A percentile compares a stretch with the other conserved stretches of the same genome.
phyloP scores from a whole-genome alignment of 2,888 invertebrate species.

The Boloria euphrosyne region DNA sequence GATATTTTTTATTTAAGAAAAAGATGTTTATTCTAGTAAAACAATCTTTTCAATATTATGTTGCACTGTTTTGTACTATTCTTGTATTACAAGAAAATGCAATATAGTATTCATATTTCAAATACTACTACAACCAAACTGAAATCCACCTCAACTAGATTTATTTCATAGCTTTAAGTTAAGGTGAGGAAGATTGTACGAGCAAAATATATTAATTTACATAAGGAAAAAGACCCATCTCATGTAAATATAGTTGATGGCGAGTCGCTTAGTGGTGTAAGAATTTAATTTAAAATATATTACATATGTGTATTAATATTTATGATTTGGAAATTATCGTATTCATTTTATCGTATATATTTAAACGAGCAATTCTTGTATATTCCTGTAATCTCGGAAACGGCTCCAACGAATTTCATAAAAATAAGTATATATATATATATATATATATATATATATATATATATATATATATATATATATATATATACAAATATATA shows the following conservation, averaged over 20 bases:
- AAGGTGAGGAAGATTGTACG: not conserved
- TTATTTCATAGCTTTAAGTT: conserved; percentile 20
- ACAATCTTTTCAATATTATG: conserved; percentile 19
- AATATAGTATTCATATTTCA: conserved; percentile 40
- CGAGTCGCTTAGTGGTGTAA: not conserved
- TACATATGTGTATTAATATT: too few species aligned
- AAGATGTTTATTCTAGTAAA: conserved; percentile 1
- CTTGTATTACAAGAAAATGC: conserved; percentile 14
- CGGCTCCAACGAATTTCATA: too few species aligned
- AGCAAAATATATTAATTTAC: too few species aligned
- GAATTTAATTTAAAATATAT: too few species aligned
- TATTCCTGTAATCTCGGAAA: too few species aligned
- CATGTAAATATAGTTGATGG: conserved; percentile 25
- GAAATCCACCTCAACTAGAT: conserved; percentile 69
- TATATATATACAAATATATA: too few species aligned
- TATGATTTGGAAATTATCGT: too few species aligned
- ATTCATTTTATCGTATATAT: too few species aligned
- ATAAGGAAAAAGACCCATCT: conserved; percentile 3
- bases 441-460: too few species aligned
- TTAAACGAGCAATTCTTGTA: too few species aligned
- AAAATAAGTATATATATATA: too few species aligned
- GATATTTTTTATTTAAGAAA: not conserved
- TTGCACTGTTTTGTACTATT: conserved; percentile 27
- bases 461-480: too few species aligned
- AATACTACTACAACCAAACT: conserved; percentile 75